Evolutionary conservation across 1,140 invertebrate genomes (phyloP).

Genomic region (Pristionchus pacificus): DNA sequence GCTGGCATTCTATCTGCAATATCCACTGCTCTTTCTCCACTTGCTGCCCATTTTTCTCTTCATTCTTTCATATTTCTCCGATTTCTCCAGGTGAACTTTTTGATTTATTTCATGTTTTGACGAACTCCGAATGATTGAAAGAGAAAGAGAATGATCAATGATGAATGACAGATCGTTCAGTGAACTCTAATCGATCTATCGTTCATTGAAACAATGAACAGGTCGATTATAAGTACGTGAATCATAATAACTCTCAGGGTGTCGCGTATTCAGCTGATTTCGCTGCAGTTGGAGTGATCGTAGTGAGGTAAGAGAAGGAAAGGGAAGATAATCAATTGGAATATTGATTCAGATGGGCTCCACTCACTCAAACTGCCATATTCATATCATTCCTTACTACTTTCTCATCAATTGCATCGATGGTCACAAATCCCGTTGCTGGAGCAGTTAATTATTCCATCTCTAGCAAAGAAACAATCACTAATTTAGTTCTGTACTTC

Average conservation of each 20-base stretch:
- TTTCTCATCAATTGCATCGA: slow-evolving; percentile 22
- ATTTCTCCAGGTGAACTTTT: slow-evolving; percentile 32
- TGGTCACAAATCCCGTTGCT: slow-evolving; percentile 29
- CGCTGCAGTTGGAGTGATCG: slow-evolving; percentile 28
- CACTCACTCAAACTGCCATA: slow-evolving; percentile 27
- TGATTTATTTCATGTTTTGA: too few relatives aligned
- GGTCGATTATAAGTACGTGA: slow-evolving; percentile 1
- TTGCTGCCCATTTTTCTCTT: slow-evolving; percentile 17
- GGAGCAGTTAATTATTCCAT: slow-evolving; percentile 22
- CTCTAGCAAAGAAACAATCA: not conserved
- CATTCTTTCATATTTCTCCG: slow-evolving; percentile 13
- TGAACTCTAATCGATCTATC: too few relatives aligned
- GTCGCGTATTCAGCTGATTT: slow-evolving; percentile 30
- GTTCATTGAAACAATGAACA: not conserved
- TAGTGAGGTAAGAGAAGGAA: not conserved
- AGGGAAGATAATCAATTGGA: not conserved
- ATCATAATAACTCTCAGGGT: slow-evolving; percentile 19
- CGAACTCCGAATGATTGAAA: too few relatives aligned
- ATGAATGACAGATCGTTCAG: too few relatives aligned
- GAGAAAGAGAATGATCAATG: too few relatives aligned
- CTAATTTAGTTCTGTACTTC: slow-evolving; percentile 17
- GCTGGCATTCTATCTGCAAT: slow-evolving; percentile 27
- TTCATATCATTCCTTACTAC: slow-evolving; percentile 26
- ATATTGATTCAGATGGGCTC: slow-evolving; percentile 24
- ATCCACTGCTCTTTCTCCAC: slow-evolving; percentile 20